A percentile compares a stretch with the other conserved stretches of the same genome.
phyloP scores from a whole-genome alignment of 2,113 vertebrate genomes.

The Nymphicus hollandicus region DNA sequence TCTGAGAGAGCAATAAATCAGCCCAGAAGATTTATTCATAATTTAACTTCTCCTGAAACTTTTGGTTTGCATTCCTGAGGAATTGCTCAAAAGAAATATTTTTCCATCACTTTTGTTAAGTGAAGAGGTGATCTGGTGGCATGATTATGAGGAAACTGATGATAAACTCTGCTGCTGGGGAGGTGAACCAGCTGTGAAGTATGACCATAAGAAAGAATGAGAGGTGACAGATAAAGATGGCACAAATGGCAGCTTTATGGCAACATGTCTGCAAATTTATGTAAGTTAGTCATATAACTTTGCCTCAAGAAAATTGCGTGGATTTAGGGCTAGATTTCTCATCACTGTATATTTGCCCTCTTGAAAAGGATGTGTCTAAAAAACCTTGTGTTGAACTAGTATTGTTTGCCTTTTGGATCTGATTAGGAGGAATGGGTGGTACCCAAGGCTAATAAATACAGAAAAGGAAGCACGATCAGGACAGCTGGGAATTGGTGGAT shows the following conservation, averaged over 20 bases:
- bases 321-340: background rate
- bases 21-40: background rate
- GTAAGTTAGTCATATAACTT: background rate
- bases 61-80: background rate
- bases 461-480: background rate
- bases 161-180: background rate
- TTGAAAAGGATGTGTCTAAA: background rate
- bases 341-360: background rate
- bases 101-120: background rate
- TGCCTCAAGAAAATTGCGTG: background rate
- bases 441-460: background rate
- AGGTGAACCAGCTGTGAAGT: background rate
- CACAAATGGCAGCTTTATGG: background rate
- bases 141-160: background rate
- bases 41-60: background rate
- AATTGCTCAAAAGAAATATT: background rate
- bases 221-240: background rate
- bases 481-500: background rate
- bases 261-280: background rate
- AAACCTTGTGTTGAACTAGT: background rate
- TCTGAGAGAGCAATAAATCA: background rate
- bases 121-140: background rate
- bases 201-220: background rate
- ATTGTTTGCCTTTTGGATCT: background rate
- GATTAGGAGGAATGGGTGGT: background rate